Evolutionary conservation across 2,113 vertebrate species (phyloP), one percentile per base, ranked within the genome.

Genomic region (Engystomops pustulosus): DNA sequence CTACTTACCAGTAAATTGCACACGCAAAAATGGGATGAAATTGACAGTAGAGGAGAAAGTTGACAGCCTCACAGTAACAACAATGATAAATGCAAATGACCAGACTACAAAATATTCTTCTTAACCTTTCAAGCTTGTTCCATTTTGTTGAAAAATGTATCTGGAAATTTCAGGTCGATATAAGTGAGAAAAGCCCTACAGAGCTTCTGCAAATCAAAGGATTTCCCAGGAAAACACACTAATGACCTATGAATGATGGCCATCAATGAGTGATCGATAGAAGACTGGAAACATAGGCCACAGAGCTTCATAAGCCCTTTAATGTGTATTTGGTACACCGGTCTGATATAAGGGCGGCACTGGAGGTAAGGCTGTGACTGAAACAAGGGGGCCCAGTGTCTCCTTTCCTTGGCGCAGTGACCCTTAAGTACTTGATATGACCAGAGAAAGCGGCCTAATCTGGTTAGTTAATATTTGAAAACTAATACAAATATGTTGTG

Each of bases 61-160:
- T 71, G 30, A 81, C 62, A 70, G 11, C 10, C 1, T 9, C 79
- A 23, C 12, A 14, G 47, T 55, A 81, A 80, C 69, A 25, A 68
- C 47, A 20, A 36, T 55, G 67, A 71, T 32, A 25, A 72, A n/a
- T 30, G 34, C 25, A 38, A n/a, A 15, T 25, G 65, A 72, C 68
- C 65, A 55, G 36, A 20, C 45, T 68, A 23, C 41, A 6, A 10
- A 38, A 27, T 44, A 53, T 51, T 23, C 36, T 55, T 18, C 62
- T 20, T 49, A 62, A 68, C 69, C 32, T 58, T 71, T 72, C 23
- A 72, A 14, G 58, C 32, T 78, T 44, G 20, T 41, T 78, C 30
- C n/a, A 78, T 41, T 36, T 55, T 11, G 58, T 78, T 27, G 53
- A 78, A 53, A n/a, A 77, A 77, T 58, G 47, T 17, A 55, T 60